These are phyloP conservation scores for Altica lythri DNA, from an alignment of 2,888 invertebrate species.

Conservation along the genomic window DNA sequence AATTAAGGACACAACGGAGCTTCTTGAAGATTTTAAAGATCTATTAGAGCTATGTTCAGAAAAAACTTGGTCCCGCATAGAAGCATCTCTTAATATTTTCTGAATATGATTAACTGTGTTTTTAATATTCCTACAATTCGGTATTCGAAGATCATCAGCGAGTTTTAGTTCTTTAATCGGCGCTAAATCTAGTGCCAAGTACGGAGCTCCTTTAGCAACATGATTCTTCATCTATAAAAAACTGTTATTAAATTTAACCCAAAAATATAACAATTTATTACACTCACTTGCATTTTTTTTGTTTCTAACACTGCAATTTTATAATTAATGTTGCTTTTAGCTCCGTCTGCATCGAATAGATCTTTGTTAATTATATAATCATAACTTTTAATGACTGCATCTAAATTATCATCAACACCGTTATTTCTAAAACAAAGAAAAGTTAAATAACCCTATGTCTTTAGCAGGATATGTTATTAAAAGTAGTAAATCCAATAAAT, in stretches of 20 bases:
- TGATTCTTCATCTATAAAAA: constrained; percentile 59
- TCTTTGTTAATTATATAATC: constrained; percentile 41
- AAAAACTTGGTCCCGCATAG: constrained; percentile 47
- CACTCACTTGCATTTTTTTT: constrained; percentile 51
- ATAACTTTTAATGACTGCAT: constrained; percentile 32
- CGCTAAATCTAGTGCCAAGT: constrained; percentile 61
- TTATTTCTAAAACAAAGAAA: no score
- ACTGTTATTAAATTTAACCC: background rate
- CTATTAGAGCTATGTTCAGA: constrained; percentile 49
- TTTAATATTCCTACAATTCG: constrained; percentile 45
- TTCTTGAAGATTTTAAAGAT: constrained; percentile 50
- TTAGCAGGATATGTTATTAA: no score
- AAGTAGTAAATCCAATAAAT: no score
- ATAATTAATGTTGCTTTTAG: constrained; percentile 60
- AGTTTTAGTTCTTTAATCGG: constrained; percentile 59
- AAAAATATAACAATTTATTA: no score
- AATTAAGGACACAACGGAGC: no score
- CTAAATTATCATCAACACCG: no score
- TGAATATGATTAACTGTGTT: constrained; percentile 45
- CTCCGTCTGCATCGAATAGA: constrained; percentile 57
- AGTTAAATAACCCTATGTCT: no score
- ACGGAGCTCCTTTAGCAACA: constrained; percentile 64
- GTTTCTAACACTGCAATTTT: constrained; percentile 58
- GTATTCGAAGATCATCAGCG: constrained; percentile 50
- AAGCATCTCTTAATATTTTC: constrained; percentile 46